Evolutionary conservation across 2,888 invertebrate genomes (phyloP).

Genomic region (Lasioglossum villosulum): DNA sequence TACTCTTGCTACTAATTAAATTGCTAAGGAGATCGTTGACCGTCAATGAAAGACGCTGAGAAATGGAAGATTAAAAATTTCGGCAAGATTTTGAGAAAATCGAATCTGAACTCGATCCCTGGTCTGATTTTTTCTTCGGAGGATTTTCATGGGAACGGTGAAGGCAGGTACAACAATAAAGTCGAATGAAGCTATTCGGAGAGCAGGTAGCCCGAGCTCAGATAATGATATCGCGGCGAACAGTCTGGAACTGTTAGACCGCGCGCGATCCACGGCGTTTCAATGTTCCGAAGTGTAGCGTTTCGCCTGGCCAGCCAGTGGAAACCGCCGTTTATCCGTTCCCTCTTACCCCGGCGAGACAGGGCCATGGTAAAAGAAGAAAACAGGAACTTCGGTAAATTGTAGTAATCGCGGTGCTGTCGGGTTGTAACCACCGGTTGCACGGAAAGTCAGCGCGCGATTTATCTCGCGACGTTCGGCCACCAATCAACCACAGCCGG

Average conservation of each 20-base stretch:
- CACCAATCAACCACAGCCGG: constrained; percentile 39
- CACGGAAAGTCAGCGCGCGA: constrained; percentile 45
- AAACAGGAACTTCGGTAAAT: constrained; percentile 38
- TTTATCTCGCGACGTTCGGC: constrained; percentile 51
- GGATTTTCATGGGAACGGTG: not conserved
- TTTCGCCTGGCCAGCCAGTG: constrained; percentile 1
- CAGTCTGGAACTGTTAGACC: constrained; percentile 14
- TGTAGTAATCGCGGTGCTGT: constrained; percentile 48
- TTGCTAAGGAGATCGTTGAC: not conserved
- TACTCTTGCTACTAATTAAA: too few species aligned
- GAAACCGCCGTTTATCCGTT: constrained; percentile 28
- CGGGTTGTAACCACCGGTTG: constrained; percentile 45
- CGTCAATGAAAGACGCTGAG: not conserved
- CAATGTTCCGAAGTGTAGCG: constrained; percentile 27
- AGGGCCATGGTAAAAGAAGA: constrained; percentile 11
- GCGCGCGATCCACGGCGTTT: constrained; percentile 1
- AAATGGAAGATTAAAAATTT: not conserved
- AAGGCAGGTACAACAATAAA: not conserved
- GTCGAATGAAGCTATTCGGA: constrained; percentile 33
- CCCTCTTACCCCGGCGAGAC: not conserved
- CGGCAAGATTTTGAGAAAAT: not conserved
- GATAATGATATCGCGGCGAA: constrained; percentile 51
- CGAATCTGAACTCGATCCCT: not conserved
- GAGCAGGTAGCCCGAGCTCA: constrained; percentile 25
- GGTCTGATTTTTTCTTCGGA: not conserved